phyloP scores from a whole-genome alignment of 2,113 vertebrate species.

The Tretioscincus oriximinensis region DNA sequence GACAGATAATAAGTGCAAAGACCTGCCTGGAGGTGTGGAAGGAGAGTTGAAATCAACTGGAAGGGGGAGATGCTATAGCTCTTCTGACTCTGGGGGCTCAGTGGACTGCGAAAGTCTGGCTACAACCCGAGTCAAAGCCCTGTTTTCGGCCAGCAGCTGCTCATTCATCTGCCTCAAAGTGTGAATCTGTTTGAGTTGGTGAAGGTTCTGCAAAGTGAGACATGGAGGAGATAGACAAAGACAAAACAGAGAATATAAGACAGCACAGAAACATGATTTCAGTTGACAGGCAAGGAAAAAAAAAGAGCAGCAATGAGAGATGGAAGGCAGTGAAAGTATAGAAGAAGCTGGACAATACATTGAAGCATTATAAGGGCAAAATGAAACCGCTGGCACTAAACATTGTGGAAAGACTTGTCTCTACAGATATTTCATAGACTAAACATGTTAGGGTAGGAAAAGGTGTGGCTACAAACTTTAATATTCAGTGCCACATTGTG shows the following conservation, averaged over 20 bases:
- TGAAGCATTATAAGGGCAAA: neutral
- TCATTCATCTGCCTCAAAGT: slow-evolving; percentile 88
- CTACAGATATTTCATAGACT: neutral
- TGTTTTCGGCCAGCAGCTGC: slow-evolving; percentile 90
- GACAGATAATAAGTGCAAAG: slow-evolving; percentile 47
- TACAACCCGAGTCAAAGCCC: slow-evolving; percentile 90
- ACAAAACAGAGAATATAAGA: slow-evolving; percentile 63
- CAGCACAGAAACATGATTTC: slow-evolving; percentile 63
- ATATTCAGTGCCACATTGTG: neutral
- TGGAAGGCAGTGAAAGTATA: neutral
- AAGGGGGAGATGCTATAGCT: slow-evolving; percentile 82
- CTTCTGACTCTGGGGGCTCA: slow-evolving; percentile 85
- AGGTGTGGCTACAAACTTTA: neutral
- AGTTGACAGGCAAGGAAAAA: slow-evolving; percentile 52
- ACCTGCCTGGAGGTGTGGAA: slow-evolving; percentile 74
- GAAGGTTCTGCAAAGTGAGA: slow-evolving; percentile 84
- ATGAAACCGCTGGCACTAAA: neutral
- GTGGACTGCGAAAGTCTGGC: slow-evolving; percentile 83
- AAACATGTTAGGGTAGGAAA: no score
- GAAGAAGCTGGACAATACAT: neutral
- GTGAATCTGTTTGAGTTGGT: slow-evolving; percentile 89
- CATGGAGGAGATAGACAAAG: slow-evolving; percentile 65
- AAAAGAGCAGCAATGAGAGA: slow-evolving; percentile 47
- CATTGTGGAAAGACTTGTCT: slow-evolving; percentile 10
- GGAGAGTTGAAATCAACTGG: slow-evolving; percentile 71